Base-by-base conservation (phyloP, 2,113 vertebrate genomes). In the Phrynosoma platyrhinos region DNA sequence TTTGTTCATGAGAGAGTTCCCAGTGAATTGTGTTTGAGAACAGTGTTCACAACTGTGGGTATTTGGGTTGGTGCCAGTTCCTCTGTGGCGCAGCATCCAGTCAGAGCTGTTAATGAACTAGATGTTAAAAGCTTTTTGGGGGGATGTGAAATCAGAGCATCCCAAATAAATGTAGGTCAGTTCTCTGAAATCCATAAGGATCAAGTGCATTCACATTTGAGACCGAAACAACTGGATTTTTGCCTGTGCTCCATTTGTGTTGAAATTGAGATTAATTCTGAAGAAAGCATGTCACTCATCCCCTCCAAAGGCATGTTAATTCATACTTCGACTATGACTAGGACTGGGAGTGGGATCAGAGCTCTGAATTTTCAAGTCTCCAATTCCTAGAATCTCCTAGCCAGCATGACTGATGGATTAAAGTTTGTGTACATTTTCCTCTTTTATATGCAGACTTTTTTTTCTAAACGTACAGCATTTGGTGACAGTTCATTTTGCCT, bases 221-320 rank as follows among this genome's bases (percentile, higher is more conserved):
- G 79, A 47, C n/a, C 78, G 14, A 64, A 25, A 89, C 86, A 88
- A 77, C 93, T 92, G 84, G 81, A 55, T 69, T 23, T 47, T 91
- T 32, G 72, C 85, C 64, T 58, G 72, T 72, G 79, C 64, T 74
- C 74, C 36, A 16, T 52, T 53, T 87, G 42, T 81, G 36, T 85
- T 90, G 32, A 87, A 89, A 89, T 69, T 2, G 0, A 92, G 83
- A 83, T 81, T 87, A 69, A 85, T 85, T 79, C 92, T 79, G 27
- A 64, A 87, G 79, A 90, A 91, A 32, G 76, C 14, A 89, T 58
- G 10, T 64, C 21, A 1, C 77, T 36, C 62, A 82, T 87, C 42
- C 83, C 55, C 76, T 64, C 68, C 80, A 81, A 88, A 80, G 6
- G 47, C 42, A 30, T 30, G 27, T 30, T 30, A 30, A 16, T 25